A percentile compares a stretch with the other conserved stretches of the same genome.
These are phyloP conservation scores for Emydoidea blandingii DNA, from an alignment of 2,797 vertebrate species.

Conservation along the genomic window DNA sequence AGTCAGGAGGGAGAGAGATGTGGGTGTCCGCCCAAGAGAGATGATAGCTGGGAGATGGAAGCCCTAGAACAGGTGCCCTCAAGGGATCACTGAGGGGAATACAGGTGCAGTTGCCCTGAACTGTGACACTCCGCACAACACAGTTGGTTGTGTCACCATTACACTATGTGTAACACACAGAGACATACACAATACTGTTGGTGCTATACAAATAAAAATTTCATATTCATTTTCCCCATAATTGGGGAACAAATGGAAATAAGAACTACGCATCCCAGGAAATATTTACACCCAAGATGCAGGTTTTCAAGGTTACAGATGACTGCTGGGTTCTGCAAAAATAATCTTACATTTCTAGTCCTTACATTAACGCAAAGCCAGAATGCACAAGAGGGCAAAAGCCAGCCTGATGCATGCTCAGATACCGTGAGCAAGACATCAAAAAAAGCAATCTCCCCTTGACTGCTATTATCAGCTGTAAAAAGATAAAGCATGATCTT, in stretches of 20 bases:
- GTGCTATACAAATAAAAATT: background rate
- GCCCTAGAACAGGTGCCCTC: background rate
- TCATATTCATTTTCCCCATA: accelerated
- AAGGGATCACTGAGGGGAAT: background rate
- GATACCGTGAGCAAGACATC: background rate
- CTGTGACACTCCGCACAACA: background rate
- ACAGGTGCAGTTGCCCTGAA: background rate
- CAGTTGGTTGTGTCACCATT: background rate
- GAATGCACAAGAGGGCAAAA: background rate
- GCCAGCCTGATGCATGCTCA: background rate
- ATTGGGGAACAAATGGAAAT: background rate
- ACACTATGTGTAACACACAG: background rate
- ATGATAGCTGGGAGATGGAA: background rate
- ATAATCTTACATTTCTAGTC: background rate
- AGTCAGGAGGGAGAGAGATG: background rate
- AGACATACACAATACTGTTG: background rate
- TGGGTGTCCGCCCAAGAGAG: background rate
- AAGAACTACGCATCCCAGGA: background rate
- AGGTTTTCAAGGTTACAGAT: background rate
- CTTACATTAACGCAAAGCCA: background rate
- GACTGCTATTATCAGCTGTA: background rate
- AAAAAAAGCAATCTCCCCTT: constrained; percentile 1
- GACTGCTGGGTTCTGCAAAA: background rate
- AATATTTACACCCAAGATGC: background rate
- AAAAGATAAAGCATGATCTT: constrained; percentile 23